Conservation (phyloP, 2,113 vertebrate genomes). For the Nyctereutes procyonoides region DNA sequence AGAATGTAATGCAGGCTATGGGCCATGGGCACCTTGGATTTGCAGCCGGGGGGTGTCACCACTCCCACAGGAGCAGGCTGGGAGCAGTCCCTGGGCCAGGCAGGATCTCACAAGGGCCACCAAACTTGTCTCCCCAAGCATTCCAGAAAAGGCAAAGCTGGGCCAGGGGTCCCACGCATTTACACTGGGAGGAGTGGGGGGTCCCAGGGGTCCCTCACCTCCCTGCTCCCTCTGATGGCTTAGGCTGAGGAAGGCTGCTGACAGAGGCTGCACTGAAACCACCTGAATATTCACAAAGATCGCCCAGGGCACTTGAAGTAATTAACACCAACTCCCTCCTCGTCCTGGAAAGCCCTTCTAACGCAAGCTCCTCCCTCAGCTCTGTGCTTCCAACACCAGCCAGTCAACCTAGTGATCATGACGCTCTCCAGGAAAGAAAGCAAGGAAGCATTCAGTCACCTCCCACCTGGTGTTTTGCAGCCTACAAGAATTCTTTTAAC, state of each 20-base stretch:
- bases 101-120: background rate
- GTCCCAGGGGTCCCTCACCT: background rate
- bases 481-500: conserved; percentile 15
- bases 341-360: background rate
- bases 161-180: background rate
- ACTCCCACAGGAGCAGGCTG: background rate
- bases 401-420: background rate
- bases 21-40: background rate
- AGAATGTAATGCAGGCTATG: background rate
- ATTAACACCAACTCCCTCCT: background rate
- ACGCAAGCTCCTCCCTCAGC: background rate
- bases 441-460: background rate
- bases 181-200: background rate
- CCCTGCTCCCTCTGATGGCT: background rate
- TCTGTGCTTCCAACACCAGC: background rate
- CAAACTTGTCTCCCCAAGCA: background rate
- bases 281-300: background rate
- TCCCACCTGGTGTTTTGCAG: background rate
- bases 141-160: conserved; percentile 22
- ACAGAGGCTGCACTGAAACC: background rate
- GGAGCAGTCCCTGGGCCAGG: background rate
- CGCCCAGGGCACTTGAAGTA: background rate
- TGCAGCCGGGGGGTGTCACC: background rate
- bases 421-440: background rate
- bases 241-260: background rate